Base-by-base conservation (phyloP, 2,797 vertebrate genomes). In the Pelochelys cantorii region DNA sequence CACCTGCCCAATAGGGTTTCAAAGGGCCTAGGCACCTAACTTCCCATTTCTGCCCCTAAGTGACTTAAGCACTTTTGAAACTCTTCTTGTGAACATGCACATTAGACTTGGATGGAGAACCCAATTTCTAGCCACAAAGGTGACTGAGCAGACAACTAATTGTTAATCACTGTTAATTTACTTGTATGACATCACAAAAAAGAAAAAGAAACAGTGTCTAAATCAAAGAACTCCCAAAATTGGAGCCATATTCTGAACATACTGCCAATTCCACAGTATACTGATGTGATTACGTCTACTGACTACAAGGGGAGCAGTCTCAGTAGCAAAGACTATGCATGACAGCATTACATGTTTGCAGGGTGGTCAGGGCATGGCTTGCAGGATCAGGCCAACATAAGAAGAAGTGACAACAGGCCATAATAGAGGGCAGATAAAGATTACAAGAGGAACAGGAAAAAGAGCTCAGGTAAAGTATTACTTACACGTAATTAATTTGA, bases 401-500 rank as follows among this genome's bases (percentile, higher is more conserved):
- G n/a, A 37, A 27, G 11, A 87, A 85, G 53, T 85, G 65, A 83
- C 83, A 95, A 75, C 3, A 11, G 71, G 80, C 74, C 42, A 15
- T 11, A 83, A 77, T 34, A 57, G 84, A 89, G 11, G 18, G 34
- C 90, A 94, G 77, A 87, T 71, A 87, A 94, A 89, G 78, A 95
- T 88, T 89, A 57, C 31, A 52, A 86, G 13, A 78, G 60, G 89
- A 65, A 62, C 18, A 29, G 83, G 80, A 92, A 95, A 48, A 96
- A 94, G 80, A 53, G 85, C 89, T 52, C 85, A 94, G 20, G 34
- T 82, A 96, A 92, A 97, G 96, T 94, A 95, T 96, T 96, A 96
- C 94, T 96, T 96, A 95, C 95, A 93, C 93, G 93, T 96, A 96
- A 96, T 94, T 97, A 96, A 87, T 90, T 59, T 55, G 93, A 95